These are phyloP conservation scores for Ahaetulla prasina DNA, from an alignment of 2,113 vertebrate species.

Conservation along the genomic window DNA sequence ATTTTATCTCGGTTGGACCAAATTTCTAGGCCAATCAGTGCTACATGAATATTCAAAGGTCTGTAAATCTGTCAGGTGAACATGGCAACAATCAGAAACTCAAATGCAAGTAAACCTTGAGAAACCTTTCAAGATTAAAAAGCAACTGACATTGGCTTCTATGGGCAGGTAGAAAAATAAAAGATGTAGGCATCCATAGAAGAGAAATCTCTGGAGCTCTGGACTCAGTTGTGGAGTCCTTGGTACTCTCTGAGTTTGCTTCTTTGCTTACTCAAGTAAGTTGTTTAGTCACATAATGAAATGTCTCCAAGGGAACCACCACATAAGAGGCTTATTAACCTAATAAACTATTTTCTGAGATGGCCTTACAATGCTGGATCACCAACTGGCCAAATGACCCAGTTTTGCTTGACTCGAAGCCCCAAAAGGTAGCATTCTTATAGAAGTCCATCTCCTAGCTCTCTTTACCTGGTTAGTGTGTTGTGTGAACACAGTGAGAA, in stretches of 20 bases:
- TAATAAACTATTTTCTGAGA: background rate
- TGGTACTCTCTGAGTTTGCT: background rate
- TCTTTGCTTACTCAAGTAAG: background rate
- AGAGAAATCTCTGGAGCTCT: background rate
- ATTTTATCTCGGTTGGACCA: slow-evolving; percentile 79
- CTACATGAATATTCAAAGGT: slow-evolving; percentile 74
- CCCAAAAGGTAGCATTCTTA: background rate
- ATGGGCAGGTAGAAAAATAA: background rate
- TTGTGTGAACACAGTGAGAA: background rate
- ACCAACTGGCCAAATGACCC: background rate
- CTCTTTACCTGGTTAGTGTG: background rate
- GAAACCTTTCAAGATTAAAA: background rate
- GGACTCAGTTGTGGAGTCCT: no score
- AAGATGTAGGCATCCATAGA: background rate
- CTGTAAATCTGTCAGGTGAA: slow-evolving; percentile 74
- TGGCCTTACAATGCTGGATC: background rate
- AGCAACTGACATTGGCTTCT: background rate
- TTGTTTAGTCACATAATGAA: background rate
- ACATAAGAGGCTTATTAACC: background rate
- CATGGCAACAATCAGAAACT: accelerated
- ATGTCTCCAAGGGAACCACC: background rate
- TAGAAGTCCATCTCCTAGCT: background rate
- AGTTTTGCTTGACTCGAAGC: background rate
- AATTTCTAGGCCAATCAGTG: slow-evolving; percentile 80
- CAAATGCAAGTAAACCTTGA: background rate